Evolutionary conservation across 2,797 vertebrate genomes (phyloP).

Genomic region (Furcifer pardalis): DNA sequence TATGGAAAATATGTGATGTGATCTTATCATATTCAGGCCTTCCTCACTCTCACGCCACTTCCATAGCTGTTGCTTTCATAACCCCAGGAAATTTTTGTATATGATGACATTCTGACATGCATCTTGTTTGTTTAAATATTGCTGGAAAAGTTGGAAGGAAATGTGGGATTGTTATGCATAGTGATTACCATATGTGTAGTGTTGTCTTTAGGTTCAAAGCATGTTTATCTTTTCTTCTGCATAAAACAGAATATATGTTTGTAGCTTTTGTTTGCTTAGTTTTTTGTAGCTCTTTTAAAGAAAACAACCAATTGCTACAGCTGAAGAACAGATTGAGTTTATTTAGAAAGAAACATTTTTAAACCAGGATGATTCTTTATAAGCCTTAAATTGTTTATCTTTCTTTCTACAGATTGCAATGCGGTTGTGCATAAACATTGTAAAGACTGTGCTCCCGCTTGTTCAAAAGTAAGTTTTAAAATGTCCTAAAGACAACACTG

Average conservation of each 20-base stretch:
- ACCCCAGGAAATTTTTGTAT: background rate
- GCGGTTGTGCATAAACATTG: conserved; percentile 87
- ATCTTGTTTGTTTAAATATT: background rate
- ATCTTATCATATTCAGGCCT: background rate
- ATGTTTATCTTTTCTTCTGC: background rate
- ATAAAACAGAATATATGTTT: background rate
- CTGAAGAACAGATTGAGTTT: conserved; percentile 4
- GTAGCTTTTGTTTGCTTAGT: conserved; percentile 2
- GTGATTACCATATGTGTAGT: background rate
- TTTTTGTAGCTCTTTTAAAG: rapidly evolving
- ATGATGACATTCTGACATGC: background rate
- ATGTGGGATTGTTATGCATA: background rate
- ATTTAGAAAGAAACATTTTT: background rate
- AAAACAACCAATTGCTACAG: background rate
- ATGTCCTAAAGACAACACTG: background rate
- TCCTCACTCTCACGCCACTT: background rate
- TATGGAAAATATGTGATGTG: background rate
- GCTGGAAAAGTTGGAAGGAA: background rate
- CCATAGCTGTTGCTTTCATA: background rate
- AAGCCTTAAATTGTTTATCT: conserved; percentile 21
- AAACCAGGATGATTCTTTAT: background rate
- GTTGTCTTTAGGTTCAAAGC: background rate
- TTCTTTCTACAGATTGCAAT: conserved; percentile 82
- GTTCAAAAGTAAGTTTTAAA: conserved; percentile 83
- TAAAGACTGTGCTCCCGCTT: conserved; percentile 84